Evolutionary conservation across 37 sponge, comb jelly and placozoan genomes (phyloP), one percentile per base, ranked within the genome.

Genomic region (Mnemiopsis leidyi): DNA sequence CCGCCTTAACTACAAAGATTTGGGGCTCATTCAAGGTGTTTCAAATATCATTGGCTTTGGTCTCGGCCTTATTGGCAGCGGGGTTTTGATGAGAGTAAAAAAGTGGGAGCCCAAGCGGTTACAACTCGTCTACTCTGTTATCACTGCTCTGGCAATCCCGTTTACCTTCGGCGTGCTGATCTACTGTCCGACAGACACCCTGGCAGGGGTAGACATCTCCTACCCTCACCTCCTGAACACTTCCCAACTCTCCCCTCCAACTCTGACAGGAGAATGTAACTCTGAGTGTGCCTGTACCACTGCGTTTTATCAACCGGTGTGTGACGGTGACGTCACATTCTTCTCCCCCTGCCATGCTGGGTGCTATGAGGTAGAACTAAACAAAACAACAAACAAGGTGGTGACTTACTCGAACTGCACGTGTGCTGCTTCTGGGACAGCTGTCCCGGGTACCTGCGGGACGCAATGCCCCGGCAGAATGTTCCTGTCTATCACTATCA

Each of bases 311-410:
- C 90, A 85, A 29, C 90, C 90, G 0, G 90, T 85, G 30, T 85
- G 90, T 39, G 90, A 85, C n/a, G 61, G 90, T 38, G 90, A 13
- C 29, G 61, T 85, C 28, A 85, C 90, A 13, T 85, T 26, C 61
- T 85, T 85, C 61, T 85, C 90, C 3, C 90, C 90, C 36, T 85
- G 90, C 25, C 90, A 85, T 37, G 90, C 90, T 40, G 90, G 90
- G 21, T 85, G 90, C 48, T 18, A 18, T 18, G 90, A 85, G 26
- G 90, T 85, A 7, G 35, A 23, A 1, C 28, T 85, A 26, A 25
- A 85, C 48, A n/a, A 38, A 23, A 23, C 34, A 1, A 26, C 28
- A 1, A 1, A n/a, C 20, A n/a, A 18, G 75, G 90, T 85, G n/a
- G 35, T 37, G 38, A 7, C 21, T 0, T 85, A 32, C 29, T 0